A percentile compares a stretch with the other conserved stretches of the same genome.
Conservation (phyloP, 2,888 invertebrate genomes). For the Anthoptus insignis region DNA sequence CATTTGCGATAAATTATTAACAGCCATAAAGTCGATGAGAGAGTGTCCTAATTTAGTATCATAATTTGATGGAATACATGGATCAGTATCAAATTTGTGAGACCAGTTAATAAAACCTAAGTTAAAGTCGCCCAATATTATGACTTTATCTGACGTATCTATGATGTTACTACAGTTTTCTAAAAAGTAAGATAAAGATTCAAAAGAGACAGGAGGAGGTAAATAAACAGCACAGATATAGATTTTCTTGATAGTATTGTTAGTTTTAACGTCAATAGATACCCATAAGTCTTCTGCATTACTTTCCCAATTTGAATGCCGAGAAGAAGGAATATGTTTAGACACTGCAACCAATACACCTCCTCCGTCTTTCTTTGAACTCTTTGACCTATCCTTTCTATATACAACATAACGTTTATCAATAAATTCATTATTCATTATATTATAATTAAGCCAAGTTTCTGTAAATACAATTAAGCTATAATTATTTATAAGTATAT, state of each 20-base stretch:
- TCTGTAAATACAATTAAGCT: constrained; percentile 37
- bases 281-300: constrained; percentile 6
- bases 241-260: neutral
- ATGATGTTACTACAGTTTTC: constrained; percentile 7
- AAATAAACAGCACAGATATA: constrained; percentile 1
- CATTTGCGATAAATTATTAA: constrained; percentile 3
- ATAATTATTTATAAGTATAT: constrained; percentile 27
- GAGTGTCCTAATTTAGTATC: constrained; percentile 1
- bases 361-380: constrained; percentile 34
- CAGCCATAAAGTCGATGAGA: constrained; percentile 9
- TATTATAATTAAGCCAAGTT: constrained; percentile 37
- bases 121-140: constrained; percentile 11
- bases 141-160: neutral
- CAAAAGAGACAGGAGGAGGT: neutral
- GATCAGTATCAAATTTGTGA: neutral
- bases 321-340: neutral
- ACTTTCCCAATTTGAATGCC: too few relatives aligned
- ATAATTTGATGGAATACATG: constrained; percentile 1
- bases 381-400: constrained; percentile 28
- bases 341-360: constrained; percentile 38
- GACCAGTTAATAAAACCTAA: constrained; percentile 8
- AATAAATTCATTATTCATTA: constrained; percentile 29
- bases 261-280: neutral
- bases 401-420: constrained; percentile 31
- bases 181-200: too few relatives aligned